Evolutionary conservation across 2,797 vertebrate genomes (phyloP).

Genomic region (Zalophus californianus): DNA sequence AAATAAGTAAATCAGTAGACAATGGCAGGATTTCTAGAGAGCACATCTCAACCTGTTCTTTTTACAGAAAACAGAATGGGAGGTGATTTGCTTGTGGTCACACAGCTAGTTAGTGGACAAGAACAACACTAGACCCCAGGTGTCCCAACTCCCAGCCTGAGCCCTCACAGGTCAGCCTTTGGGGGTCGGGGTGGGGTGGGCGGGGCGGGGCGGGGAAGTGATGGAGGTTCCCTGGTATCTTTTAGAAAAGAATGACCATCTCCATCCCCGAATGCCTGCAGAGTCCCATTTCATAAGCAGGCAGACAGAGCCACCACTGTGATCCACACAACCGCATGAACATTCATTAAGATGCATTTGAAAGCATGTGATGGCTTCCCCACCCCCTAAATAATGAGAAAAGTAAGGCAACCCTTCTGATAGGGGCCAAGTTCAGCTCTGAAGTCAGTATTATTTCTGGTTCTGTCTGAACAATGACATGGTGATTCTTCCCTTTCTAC

Average conservation of each 20-base stretch:
- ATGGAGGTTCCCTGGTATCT: not conserved
- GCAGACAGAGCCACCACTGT: constrained; percentile 76
- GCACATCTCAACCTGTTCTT: not conserved
- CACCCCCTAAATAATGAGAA: constrained; percentile 78
- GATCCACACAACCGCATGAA: constrained; percentile 80
- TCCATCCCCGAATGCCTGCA: not conserved
- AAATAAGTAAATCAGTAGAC: not conserved
- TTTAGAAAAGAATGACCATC: constrained; percentile 35
- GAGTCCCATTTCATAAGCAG: constrained; percentile 67
- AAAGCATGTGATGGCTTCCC: constrained; percentile 78
- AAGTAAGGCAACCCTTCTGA: constrained; percentile 79
- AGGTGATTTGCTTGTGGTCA: not conserved
- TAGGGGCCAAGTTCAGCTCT: constrained; percentile 36
- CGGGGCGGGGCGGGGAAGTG: fast-evolving
- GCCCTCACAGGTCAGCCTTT: not conserved
- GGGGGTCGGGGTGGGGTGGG: no score
- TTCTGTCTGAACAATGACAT: constrained; percentile 68
- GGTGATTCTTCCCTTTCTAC: constrained; percentile 27
- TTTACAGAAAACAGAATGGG: constrained; percentile 14
- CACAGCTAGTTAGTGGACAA: constrained; percentile 27
- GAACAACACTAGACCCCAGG: not conserved
- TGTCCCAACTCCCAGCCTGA: not conserved
- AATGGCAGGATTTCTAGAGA: not conserved
- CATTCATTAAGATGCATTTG: constrained; percentile 80
- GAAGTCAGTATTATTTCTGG: constrained; percentile 76